A percentile compares a stretch with the other conserved stretches of the same genome.
Conservation (phyloP, 2,797 vertebrate species). For the Trematocara caparti region DNA sequence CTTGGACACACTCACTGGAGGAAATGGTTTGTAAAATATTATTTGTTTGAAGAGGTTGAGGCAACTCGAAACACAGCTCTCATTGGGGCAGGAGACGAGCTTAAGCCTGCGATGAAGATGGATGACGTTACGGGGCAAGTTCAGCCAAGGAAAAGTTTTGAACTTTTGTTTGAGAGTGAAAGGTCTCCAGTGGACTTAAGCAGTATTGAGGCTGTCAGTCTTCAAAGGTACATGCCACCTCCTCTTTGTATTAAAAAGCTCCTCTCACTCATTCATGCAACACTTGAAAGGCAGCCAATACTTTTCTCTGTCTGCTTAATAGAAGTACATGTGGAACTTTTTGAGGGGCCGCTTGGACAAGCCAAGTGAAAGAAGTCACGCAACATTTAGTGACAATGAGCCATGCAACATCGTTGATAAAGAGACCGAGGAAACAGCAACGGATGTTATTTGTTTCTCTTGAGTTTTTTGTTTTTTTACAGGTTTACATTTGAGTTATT, state of each 20-base stretch:
- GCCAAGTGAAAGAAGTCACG: conserved; percentile 52
- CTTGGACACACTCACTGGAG: conserved; percentile 40
- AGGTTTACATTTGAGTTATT: background rate
- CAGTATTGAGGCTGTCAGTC: conserved; percentile 23
- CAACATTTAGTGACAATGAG: conserved; percentile 60
- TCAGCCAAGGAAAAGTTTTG: background rate
- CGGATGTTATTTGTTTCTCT: background rate
- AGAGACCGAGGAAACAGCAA: background rate
- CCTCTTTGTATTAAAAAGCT: conserved; percentile 29
- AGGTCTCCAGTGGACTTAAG: background rate
- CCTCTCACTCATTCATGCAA: conserved; percentile 24
- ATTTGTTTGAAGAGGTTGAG: conserved; percentile 65
- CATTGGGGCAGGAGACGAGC: conserved; percentile 6
- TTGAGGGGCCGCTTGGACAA: conserved; percentile 8
- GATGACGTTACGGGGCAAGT: background rate
- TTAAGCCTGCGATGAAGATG: background rate
- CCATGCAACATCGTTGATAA: conserved; percentile 18
- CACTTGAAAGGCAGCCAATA: conserved; percentile 13
- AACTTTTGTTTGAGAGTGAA: background rate
- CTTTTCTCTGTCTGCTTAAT: conserved; percentile 26
- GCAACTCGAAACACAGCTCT: conserved; percentile 25
- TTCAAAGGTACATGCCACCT: conserved; percentile 37
- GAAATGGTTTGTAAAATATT: conserved; percentile 66
- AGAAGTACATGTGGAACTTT: conserved; percentile 37
- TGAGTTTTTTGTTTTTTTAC: background rate